phyloP scores from a whole-genome alignment of 2,113 vertebrate genomes.

The Acrocephalus arundinaceus region DNA sequence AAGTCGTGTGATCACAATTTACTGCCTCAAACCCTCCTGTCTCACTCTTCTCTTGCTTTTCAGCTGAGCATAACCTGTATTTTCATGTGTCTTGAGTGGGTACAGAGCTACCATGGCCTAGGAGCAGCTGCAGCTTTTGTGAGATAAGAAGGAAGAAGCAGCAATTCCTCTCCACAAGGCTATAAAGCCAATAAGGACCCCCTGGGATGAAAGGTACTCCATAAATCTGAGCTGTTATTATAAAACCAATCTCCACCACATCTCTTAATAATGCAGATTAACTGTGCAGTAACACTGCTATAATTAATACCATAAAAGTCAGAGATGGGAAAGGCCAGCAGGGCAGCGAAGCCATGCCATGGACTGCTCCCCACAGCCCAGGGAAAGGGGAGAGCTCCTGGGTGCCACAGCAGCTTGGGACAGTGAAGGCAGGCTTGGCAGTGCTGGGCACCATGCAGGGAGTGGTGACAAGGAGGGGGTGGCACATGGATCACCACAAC shows the following conservation, averaged over 20 bases:
- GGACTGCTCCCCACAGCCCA: neutral
- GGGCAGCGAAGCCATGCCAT: neutral
- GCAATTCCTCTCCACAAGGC: neutral
- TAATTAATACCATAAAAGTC: conserved; percentile 44
- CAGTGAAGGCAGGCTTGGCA: neutral
- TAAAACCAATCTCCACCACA: conserved; percentile 5
- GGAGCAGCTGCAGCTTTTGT: neutral
- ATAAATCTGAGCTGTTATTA: conserved; percentile 51
- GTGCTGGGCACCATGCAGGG: fast-evolving
- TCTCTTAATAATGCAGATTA: conserved; percentile 57
- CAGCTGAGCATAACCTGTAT: neutral
- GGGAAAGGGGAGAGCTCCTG: neutral
- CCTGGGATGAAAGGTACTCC: conserved; percentile 6
- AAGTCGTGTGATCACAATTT: fast-evolving
- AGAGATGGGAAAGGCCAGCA: neutral
- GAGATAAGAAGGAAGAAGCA: neutral
- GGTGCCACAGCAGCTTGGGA: neutral
- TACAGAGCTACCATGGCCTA: neutral
- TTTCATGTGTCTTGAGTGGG: neutral
- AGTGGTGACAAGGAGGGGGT: fast-evolving
- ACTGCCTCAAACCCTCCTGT: neutral
- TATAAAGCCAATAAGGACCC: neutral
- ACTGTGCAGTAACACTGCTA: conserved; percentile 12
- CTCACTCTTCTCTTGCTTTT: neutral
- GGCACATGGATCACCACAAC: fast-evolving